Evolutionary conservation across 1,140 invertebrate species (phyloP), one percentile per base, ranked within the genome.

Genomic region (Pogonomyrmex barbatus): DNA sequence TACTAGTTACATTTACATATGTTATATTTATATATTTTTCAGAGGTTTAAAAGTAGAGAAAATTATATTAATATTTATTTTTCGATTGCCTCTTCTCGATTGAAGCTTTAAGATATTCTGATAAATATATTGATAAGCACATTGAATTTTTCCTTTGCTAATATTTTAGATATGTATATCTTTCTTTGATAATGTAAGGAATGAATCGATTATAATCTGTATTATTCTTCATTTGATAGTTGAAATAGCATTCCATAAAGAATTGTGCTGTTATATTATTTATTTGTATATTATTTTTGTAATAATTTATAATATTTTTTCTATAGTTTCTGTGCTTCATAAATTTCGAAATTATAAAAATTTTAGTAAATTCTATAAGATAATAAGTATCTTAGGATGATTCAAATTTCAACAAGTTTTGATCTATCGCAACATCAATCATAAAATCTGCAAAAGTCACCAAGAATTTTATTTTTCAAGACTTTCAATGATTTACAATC

Each of bases 11-110:
- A 71, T 71, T 58, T 60, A 47, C 63, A 73, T 60, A 39, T 24
- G 30, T 71, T 24, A 10, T 30, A 2, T 33, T 68, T 60, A 60
- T 83, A 17, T 83, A 60, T 75, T 79, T 12, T 47, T 30, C 10
- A 36, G 47, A 62, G 42, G 45, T 83, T 60, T 17, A 83, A 83
- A 83, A 36, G 52, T 39, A n/a, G 60, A 76, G 24, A 24, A 83
- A 73, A 83, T 75, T 75, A 12, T 54, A 9, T 60, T 36, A 30
- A n/a, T n/a, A 9, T 60, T 36, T 39, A n/a, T n/a, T 58, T 47
- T 12, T 75, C 68, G 39, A 60, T 75, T 30, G 52, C 24, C 54
- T 14, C 33, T 39, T 73, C 36, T 47, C 54, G 36, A 24, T 0
- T 24, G 24, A 24, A 24, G 24, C 24, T 24, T 24, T 24, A 24